Base-by-base conservation (phyloP, 2,888 invertebrate species). In the Pseudeuparius sepicola region DNA sequence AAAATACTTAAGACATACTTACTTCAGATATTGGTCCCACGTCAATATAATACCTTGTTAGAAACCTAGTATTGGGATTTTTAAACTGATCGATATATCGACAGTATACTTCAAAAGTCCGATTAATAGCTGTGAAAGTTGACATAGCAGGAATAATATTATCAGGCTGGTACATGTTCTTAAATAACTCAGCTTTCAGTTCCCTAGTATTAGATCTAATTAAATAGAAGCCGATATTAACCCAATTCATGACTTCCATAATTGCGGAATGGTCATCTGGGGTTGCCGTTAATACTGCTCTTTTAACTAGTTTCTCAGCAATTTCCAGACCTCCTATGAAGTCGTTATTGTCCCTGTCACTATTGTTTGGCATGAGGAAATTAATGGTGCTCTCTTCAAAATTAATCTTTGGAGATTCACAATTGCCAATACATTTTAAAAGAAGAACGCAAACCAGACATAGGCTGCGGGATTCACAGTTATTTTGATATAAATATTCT, bases 201-300 rank as follows among this genome's bases (percentile, higher is more conserved):
- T 20, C 25, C 33, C 31, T 39, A 3, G 39, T 35, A 14, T 37
- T 37, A 14, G 23, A 24, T 9, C 32, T 29, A 4, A 40, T 42
- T 7, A 48, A 32, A 28, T 40, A 49, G 28, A 40, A 48, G 14
- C 43, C 35, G 15, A 31, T 37, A 27, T 43, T 28, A n/a, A 47
- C 40, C 50, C 50, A 52, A 24, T 37, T 39, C 17, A 39, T 33
- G 7, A 47, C 36, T 31, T 48, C 47, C 7, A 44, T 4, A 31
- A 48, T 43, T n/a, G 24, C 34, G 10, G 24, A 10, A n/a, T 42
- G 12, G 9, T 48, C 46, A 10, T 39, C 28, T n/a, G n/a, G 14
- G 9, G 43, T 26, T 10, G 49, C 48, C 14, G 42, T 41, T 13
- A 46, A 20, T 12, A 51, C 29, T 1, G 55, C 53, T 41, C 51